A percentile compares a stretch with the other conserved stretches of the same genome.
phyloP scores from a whole-genome alignment of 37 sponge, comb jelly and placozoan genomes.

The Eunapius fragilis region DNA sequence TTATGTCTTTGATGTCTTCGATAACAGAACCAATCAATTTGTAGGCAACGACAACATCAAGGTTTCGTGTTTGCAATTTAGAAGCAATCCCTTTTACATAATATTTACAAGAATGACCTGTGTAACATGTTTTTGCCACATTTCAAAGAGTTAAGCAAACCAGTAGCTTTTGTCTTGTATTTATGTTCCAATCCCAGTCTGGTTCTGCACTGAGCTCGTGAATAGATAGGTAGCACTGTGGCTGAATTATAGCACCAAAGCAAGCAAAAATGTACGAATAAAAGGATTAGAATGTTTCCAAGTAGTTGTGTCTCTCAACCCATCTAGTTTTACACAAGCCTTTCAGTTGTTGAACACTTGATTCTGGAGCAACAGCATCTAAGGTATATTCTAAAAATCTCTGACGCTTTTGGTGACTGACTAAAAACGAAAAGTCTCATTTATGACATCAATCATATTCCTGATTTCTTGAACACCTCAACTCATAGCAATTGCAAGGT shows the following conservation, averaged over 20 bases:
- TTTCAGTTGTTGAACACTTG: constrained; percentile 31
- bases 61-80: constrained; percentile 51
- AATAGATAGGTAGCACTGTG: not conserved
- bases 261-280: constrained; percentile 32
- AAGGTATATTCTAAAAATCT: constrained; percentile 41
- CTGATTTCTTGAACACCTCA: constrained; percentile 46
- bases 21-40: constrained; percentile 27
- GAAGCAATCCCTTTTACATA: constrained; percentile 48
- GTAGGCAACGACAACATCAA: constrained; percentile 33
- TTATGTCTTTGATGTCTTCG: constrained; percentile 9
- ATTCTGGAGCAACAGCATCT: not conserved
- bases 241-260: constrained; percentile 47
- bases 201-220: too few relatives aligned
- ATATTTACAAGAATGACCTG: constrained; percentile 39
- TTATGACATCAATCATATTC: constrained; percentile 35
- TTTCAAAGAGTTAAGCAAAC: too few relatives aligned
- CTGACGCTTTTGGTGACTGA: constrained; percentile 54
- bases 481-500: constrained; percentile 29
- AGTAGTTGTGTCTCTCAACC: constrained; percentile 56
- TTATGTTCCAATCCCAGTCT: too few relatives aligned
- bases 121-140: constrained; percentile 7
- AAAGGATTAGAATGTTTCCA: constrained; percentile 32
- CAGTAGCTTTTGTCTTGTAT: too few relatives aligned
- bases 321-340: constrained; percentile 62
- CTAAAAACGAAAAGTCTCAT: constrained; percentile 36